A percentile compares a stretch with the other conserved stretches of the same genome.
Evolutionary conservation across 2,113 vertebrate species (phyloP).

Genomic region (Alethe diademata): DNA sequence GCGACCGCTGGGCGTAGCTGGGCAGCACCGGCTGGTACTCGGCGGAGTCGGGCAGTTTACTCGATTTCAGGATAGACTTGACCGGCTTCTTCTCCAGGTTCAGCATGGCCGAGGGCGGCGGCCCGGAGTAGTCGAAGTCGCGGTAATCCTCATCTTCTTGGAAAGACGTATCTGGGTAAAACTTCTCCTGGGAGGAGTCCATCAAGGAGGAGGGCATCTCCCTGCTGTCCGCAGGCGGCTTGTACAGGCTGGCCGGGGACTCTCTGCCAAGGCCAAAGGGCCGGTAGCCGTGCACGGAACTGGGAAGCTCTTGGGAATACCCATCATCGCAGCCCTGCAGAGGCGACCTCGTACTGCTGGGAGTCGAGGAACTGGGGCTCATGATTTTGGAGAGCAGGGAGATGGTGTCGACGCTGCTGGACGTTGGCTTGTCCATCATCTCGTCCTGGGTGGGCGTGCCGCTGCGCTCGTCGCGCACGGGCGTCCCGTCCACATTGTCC

Average conservation of each 20-base stretch:
- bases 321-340: constrained; percentile 70
- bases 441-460: constrained; percentile 96
- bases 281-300: constrained; percentile 66
- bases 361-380: constrained; percentile 79
- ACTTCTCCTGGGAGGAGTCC: constrained; percentile 79
- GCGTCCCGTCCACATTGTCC: constrained; percentile 90
- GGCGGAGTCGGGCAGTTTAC: constrained; percentile 55
- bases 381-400: constrained; percentile 82
- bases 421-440: constrained; percentile 91
- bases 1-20: constrained; percentile 66
- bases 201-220: constrained; percentile 73
- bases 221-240: constrained; percentile 63
- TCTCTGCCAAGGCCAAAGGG: constrained; percentile 69
- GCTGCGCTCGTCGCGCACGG: constrained; percentile 91
- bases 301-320: constrained; percentile 72
- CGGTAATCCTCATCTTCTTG: constrained; percentile 80
- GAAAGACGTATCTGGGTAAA: constrained; percentile 79
- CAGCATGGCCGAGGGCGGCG: constrained; percentile 70
- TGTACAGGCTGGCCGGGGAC: constrained; percentile 67
- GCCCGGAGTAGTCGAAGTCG: constrained; percentile 76
- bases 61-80: constrained; percentile 77
- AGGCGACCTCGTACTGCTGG: constrained; percentile 76
- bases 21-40: constrained; percentile 74
- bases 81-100: constrained; percentile 78
- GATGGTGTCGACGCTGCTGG: constrained; percentile 73